Conservation (phyloP, 2,113 vertebrate species). For the Gallinago paraguaiae region DNA sequence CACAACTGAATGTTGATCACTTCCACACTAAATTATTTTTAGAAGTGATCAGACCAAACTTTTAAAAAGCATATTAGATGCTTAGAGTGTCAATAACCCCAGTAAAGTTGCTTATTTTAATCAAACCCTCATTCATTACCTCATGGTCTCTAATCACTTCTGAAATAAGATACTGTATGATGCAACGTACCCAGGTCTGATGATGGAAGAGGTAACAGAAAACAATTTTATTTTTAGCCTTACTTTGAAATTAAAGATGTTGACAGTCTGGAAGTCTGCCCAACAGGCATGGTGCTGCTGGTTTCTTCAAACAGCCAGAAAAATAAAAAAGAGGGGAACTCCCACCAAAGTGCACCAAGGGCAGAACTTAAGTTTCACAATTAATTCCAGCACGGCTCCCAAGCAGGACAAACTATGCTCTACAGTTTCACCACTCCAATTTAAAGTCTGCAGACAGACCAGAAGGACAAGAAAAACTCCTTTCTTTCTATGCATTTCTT, state of each 20-base stretch:
- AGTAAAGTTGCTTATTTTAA: not conserved
- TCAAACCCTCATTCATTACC: slow-evolving; percentile 27
- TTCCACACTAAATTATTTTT: not conserved
- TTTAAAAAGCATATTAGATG: not conserved
- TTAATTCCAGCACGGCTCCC: not conserved
- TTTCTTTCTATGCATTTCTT: not conserved
- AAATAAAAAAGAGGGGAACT: not conserved
- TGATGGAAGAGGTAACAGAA: slow-evolving; percentile 18
- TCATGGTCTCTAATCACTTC: not conserved
- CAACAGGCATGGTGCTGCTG: not conserved
- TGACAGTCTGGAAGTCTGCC: slow-evolving; percentile 6
- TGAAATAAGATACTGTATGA: not conserved
- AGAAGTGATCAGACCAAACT: not conserved
- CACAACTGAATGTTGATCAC: not conserved
- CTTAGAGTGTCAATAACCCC: not conserved
- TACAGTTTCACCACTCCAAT: not conserved
- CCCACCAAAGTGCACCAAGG: not conserved
- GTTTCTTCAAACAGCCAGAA: not conserved
- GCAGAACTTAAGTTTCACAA: not conserved
- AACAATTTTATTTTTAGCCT: slow-evolving; percentile 52
- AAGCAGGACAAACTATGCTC: not conserved
- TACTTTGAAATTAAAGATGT: slow-evolving; percentile 22
- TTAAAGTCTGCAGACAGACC: not conserved
- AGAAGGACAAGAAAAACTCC: not conserved
- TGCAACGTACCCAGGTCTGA: not conserved